Percentiles rank a stretch among this genome's conserved stretches.
These are phyloP conservation scores for Lagria hirta DNA, from an alignment of 2,888 invertebrate genomes.

Conservation along the genomic window DNA sequence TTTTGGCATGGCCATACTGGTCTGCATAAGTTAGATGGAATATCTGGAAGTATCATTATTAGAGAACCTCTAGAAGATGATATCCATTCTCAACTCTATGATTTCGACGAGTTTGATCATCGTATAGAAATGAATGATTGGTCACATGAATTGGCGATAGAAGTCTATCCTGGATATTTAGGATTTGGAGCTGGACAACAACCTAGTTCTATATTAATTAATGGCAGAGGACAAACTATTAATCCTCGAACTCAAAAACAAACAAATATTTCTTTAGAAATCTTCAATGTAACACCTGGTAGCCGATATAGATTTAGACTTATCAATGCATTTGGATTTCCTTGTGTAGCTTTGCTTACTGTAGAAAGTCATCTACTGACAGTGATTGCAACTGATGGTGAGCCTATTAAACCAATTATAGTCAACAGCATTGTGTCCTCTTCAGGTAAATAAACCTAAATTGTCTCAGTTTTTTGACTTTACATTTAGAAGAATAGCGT, in stretches of 20 bases:
- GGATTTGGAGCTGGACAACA: constrained; percentile 87
- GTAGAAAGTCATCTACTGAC: constrained; percentile 83
- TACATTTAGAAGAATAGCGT: too few relatives aligned
- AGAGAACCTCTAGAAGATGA: constrained; percentile 82
- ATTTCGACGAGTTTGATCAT: constrained; percentile 87
- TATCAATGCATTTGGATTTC: constrained; percentile 88
- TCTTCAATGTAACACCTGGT: constrained; percentile 85
- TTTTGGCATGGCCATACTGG: constrained; percentile 94
- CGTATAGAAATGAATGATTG: constrained; percentile 84
- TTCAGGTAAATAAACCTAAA: too few relatives aligned
- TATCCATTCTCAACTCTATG: constrained; percentile 83
- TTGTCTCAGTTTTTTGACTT: too few relatives aligned
- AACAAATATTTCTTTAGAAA: constrained; percentile 86
- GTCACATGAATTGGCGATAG: constrained; percentile 85
- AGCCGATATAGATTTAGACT: constrained; percentile 85
- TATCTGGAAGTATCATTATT: constrained; percentile 81
- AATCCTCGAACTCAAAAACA: constrained; percentile 88
- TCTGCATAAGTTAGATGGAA: constrained; percentile 83
- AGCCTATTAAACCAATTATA: constrained; percentile 82
- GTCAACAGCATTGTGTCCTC: constrained; percentile 88
- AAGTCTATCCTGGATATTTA: constrained; percentile 75
- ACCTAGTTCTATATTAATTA: constrained; percentile 83
- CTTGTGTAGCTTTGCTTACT: constrained; percentile 87
- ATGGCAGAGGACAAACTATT: constrained; percentile 86
- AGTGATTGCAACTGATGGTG: constrained; percentile 85